Base-by-base conservation (phyloP, 2,888 invertebrate species). In the Tridacna crocea region DNA sequence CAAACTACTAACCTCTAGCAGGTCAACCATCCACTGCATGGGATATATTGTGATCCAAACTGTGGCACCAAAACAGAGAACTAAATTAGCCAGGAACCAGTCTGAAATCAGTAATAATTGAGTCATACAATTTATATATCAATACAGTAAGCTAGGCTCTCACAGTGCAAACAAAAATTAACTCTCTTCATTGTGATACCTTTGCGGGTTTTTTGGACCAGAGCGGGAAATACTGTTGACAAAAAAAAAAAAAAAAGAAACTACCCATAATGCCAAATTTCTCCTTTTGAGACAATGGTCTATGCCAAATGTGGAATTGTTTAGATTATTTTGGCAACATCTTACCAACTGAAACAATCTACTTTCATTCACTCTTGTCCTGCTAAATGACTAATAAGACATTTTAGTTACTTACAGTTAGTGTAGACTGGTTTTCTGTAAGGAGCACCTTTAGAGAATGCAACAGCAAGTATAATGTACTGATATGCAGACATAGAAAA, bases 371-470 rank as follows among this genome's bases (percentile, higher is more conserved):
- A n/a, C n/a, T n/a, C n/a, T n/a, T n/a, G n/a, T n/a, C n/a, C n/a
- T n/a, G n/a, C n/a, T n/a, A n/a, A n/a, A n/a, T n/a, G n/a, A n/a
- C n/a, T n/a, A n/a, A n/a, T n/a, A n/a, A n/a, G n/a, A n/a, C n/a
- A n/a, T n/a, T n/a, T n/a, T n/a, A n/a, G n/a, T n/a, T n/a, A 88
- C 93, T 93, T 85, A 94, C 94, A 92, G 86, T 95, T 95, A 63
- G 96, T 95, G 91, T 96, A 96, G 91, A 97, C 95, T 0, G 96
- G 96, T 93, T 96, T 96, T 60, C 97, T 95, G 94, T 96, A 97
- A 0, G 97, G 97, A 92, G 96, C 95, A 72, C 97, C 97, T 93
- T 97, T 97, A 19, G 97, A 97, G 93, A 97, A 97, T 10, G 97
- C 96, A 83, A 97, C 95, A 4, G 97, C 97, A 92, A 97, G 95